A percentile compares a stretch with the other conserved stretches of the same genome.
Evolutionary conservation across 2,888 invertebrate species (phyloP).

Genomic region (Polyommatus icarus): DNA sequence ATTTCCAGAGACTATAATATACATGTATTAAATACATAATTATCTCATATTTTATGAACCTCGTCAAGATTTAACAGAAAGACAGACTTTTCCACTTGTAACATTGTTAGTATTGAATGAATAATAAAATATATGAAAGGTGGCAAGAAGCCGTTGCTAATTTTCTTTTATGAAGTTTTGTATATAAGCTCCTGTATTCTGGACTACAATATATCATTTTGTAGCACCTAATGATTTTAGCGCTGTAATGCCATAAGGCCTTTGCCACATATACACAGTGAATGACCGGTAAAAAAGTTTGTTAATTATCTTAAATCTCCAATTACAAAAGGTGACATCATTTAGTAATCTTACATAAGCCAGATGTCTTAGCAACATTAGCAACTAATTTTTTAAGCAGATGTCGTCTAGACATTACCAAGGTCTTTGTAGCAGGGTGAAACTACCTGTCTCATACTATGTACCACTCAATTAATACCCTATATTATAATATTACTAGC

Average conservation of each 20-base stretch:
- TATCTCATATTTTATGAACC: too few relatives aligned
- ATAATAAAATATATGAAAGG: too few relatives aligned
- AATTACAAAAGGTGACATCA: neutral
- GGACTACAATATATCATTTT: too few relatives aligned
- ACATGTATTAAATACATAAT: too few relatives aligned
- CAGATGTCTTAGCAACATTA: neutral
- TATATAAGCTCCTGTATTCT: too few relatives aligned
- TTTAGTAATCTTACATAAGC: neutral
- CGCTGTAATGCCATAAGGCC: neutral
- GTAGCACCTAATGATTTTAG: too few relatives aligned
- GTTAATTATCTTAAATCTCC: neutral
- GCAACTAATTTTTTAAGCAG: neutral
- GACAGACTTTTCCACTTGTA: too few relatives aligned
- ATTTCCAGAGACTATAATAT: too few relatives aligned
- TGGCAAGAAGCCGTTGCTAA: too few relatives aligned
- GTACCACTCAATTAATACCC: neutral
- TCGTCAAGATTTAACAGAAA: too few relatives aligned
- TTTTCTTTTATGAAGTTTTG: too few relatives aligned
- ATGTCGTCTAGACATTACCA: neutral
- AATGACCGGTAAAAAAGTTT: neutral
- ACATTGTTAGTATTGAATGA: too few relatives aligned
- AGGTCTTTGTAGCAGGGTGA: neutral
- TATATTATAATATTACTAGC: neutral
- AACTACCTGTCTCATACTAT: neutral
- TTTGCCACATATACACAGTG: neutral